Evolutionary conservation across 2,113 vertebrate genomes (phyloP).

Genomic region (Brevimyrus niger): DNA sequence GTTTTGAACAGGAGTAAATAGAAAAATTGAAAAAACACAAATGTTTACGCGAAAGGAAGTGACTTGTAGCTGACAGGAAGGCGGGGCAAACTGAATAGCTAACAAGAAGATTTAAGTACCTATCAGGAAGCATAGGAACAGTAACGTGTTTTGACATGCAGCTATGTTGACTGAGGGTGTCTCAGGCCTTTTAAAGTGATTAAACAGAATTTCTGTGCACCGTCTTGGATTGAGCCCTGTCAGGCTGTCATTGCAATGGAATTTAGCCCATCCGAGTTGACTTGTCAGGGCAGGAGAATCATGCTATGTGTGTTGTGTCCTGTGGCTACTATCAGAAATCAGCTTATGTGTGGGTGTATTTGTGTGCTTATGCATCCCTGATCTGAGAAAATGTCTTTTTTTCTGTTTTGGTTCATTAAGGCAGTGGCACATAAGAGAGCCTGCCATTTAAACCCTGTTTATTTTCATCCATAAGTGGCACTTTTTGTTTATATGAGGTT

Average conservation of each 20-base stretch:
- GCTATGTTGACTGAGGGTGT: constrained; percentile 19
- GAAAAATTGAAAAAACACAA: not conserved
- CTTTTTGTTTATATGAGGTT: not conserved
- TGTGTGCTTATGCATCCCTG: constrained; percentile 1
- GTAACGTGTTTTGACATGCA: constrained; percentile 5
- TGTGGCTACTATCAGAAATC: not conserved
- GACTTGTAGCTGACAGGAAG: not conserved
- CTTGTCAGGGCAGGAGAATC: constrained; percentile 35
- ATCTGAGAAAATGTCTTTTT: not conserved
- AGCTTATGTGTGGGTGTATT: constrained; percentile 22
- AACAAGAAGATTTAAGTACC: not conserved
- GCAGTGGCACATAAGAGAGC: not conserved
- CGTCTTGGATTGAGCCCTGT: constrained; percentile 23
- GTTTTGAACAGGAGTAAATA: not conserved
- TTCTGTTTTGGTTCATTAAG: not conserved
- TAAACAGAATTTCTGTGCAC: constrained; percentile 7
- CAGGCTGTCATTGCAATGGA: constrained; percentile 19
- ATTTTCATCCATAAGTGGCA: not conserved
- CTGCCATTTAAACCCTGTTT: not conserved
- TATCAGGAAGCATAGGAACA: not conserved
- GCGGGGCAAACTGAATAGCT: not conserved
- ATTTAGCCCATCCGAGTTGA: constrained; percentile 28
- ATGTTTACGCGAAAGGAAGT: not conserved
- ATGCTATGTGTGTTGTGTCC: not conserved
- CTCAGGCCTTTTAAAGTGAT: constrained; percentile 23